Conservation (phyloP, 2,888 invertebrate genomes). For the Drosophila niveifrons region DNA sequence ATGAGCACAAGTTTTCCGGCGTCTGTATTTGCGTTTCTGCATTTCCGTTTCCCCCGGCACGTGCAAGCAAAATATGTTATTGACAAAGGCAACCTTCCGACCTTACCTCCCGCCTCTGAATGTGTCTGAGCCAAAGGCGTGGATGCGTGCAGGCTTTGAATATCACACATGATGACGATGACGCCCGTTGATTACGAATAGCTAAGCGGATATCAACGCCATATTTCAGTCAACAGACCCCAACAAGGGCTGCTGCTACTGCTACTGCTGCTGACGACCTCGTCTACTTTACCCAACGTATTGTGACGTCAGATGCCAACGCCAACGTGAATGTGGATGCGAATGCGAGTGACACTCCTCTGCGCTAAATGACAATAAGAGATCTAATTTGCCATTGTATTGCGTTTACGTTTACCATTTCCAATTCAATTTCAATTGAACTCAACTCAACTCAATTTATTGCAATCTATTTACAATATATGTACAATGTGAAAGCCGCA, state of each 20-base stretch:
- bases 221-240: slow-evolving; percentile 30
- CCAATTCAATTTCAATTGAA: slow-evolving; percentile 54
- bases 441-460: slow-evolving; percentile 45
- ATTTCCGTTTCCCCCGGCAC: slow-evolving; percentile 66
- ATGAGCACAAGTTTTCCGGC: slow-evolving; percentile 44
- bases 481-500: slow-evolving; percentile 8
- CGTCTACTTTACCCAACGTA: not conserved
- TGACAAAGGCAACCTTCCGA: slow-evolving; percentile 45
- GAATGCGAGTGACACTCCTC: slow-evolving; percentile 39
- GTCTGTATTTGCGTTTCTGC: slow-evolving; percentile 52
- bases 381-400: slow-evolving; percentile 70
- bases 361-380: slow-evolving; percentile 43
- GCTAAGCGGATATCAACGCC: slow-evolving; percentile 29
- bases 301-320: slow-evolving; percentile 38
- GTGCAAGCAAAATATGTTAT: slow-evolving; percentile 60
- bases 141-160: slow-evolving; percentile 39
- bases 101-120: not conserved
- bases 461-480: slow-evolving; percentile 31
- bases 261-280: too few species aligned
- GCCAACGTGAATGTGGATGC: slow-evolving; percentile 18
- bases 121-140: slow-evolving; percentile 22
- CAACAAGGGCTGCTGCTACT: not conserved
- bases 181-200: slow-evolving; percentile 12
- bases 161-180: slow-evolving; percentile 24
- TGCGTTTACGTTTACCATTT: slow-evolving; percentile 34